Conservation (phyloP, 2,797 vertebrate species). For the Harpagifer antarcticus region DNA sequence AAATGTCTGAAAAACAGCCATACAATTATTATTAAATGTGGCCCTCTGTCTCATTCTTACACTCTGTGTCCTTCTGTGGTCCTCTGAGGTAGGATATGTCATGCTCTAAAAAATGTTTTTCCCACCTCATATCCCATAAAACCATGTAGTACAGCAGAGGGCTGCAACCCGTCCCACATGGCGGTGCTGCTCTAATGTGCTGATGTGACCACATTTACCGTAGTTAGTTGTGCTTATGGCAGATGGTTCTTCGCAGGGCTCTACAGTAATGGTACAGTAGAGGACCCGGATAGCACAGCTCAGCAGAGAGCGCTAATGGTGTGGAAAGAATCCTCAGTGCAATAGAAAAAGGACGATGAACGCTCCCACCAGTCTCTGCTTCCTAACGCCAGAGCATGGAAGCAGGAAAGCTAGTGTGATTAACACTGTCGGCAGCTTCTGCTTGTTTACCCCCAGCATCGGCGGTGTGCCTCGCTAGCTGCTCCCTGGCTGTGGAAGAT, state of each 20-base stretch:
- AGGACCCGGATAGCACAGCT: constrained; percentile 71
- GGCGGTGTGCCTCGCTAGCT: constrained; percentile 20
- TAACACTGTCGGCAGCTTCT: constrained; percentile 53
- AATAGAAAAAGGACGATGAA: constrained; percentile 38
- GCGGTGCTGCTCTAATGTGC: constrained; percentile 66
- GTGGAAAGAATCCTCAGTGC: constrained; percentile 73
- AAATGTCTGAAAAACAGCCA: constrained; percentile 9
- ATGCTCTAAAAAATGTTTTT: not conserved
- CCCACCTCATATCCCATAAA: constrained; percentile 37
- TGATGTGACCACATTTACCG: constrained; percentile 75
- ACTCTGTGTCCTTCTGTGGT: constrained; percentile 44
- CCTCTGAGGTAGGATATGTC: constrained; percentile 52
- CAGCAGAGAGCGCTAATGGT: constrained; percentile 81
- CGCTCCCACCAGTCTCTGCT: constrained; percentile 39
- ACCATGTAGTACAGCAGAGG: constrained; percentile 40
- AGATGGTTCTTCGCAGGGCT: constrained; percentile 56
- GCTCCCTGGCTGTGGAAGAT: constrained; percentile 33
- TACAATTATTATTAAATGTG: constrained; percentile 8
- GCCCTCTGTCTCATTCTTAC: not conserved
- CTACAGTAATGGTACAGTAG: constrained; percentile 64
- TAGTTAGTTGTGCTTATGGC: constrained; percentile 67
- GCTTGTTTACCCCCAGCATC: constrained; percentile 56
- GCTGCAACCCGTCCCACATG: constrained; percentile 38
- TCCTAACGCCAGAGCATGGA: constrained; percentile 39
- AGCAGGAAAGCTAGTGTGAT: constrained; percentile 66